Base-by-base conservation (phyloP, 37 sponge, comb jelly and placozoan species). In the Halisarca cf. caerulea region DNA sequence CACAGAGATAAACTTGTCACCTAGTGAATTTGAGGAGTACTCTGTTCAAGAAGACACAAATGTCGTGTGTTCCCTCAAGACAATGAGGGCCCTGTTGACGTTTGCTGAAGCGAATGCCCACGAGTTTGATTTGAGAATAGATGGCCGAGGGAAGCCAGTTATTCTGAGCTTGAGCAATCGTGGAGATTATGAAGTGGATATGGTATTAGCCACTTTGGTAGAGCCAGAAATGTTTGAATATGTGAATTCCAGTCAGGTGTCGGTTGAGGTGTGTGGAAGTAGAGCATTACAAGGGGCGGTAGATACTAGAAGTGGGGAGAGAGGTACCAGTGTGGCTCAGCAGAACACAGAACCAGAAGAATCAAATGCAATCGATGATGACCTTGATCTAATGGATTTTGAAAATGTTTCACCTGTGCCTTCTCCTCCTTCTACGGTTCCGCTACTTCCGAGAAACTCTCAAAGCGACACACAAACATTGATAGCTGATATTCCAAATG, bases 61-160 rank as follows among this genome's bases (percentile, higher is more conserved):
- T 24, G 42, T 96, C 58, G 93, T 94, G 0, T 96, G 93, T 88
- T 96, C 94, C 58, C 86, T 96, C 45, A 93, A 93, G 64, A 94
- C 94, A 59, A 59, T 96, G 28, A 38, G 94, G 96, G 94, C 96
- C 23, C 25, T 95, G 20, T 85, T 95, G 30, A 40, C 35, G 39
- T 95, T 95, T 79, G 87, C 91, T 30, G 94, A 92, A 35, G 78
- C 86, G 23, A 77, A 84, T 54, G 66, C 37, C 38, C 91, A 90
- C 23, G 6, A 58, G 1, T 38, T 93, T 5, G 66, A 90, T 2
- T 36, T 95, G 54, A 85, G 66, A 18, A 87, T 95, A 85, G 94
- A 95, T 44, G n/a, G 45, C 30, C 81, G 89, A 20, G 94, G 96
- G 43, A 93, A 91, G 55, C 94, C 96, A 9, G 78, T 96, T 14